Conservation (phyloP, 1,140 invertebrate genomes). For the Drosophila prosaltans region DNA sequence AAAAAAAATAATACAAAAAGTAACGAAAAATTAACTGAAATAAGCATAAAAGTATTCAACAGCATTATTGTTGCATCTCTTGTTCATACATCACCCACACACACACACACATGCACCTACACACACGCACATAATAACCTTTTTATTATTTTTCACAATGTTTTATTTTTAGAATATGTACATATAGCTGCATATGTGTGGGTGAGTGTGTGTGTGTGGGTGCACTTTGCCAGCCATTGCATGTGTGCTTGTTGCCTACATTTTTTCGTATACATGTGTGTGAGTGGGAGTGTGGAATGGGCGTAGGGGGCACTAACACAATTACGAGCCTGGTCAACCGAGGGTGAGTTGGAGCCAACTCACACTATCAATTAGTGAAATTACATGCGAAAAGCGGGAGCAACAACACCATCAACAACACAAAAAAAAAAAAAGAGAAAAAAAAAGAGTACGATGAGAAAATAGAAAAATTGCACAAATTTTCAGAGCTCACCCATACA, state of each 20-base stretch:
- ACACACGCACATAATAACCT: slow-evolving; percentile 53
- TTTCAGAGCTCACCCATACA: slow-evolving; percentile 35
- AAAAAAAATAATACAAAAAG: slow-evolving; percentile 13
- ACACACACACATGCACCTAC: neutral
- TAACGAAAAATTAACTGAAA: slow-evolving; percentile 46
- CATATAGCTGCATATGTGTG: slow-evolving; percentile 34
- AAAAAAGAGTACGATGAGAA: slow-evolving; percentile 45
- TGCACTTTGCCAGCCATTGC: neutral
- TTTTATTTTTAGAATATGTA: slow-evolving; percentile 65
- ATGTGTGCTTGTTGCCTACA: neutral
- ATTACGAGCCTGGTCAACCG: slow-evolving; percentile 54
- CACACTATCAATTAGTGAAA: slow-evolving; percentile 81
- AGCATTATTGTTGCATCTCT: slow-evolving; percentile 44
- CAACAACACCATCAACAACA: slow-evolving; percentile 49
- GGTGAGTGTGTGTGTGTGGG: slow-evolving; percentile 18
- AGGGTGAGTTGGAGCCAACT: slow-evolving; percentile 32
- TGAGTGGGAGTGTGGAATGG: slow-evolving; percentile 18
- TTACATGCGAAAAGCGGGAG: slow-evolving; percentile 76
- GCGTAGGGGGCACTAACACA: slow-evolving; percentile 62
- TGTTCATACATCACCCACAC: slow-evolving; percentile 39
- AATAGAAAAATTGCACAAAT: slow-evolving; percentile 74
- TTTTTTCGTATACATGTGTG: neutral
- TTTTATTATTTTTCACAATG: slow-evolving; percentile 68
- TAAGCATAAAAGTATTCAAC: slow-evolving; percentile 56
- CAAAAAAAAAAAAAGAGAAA: slow-evolving; percentile 15